Evolutionary conservation across 2,797 vertebrate species (phyloP).

Genomic region (Alcedo quadribrachys): DNA sequence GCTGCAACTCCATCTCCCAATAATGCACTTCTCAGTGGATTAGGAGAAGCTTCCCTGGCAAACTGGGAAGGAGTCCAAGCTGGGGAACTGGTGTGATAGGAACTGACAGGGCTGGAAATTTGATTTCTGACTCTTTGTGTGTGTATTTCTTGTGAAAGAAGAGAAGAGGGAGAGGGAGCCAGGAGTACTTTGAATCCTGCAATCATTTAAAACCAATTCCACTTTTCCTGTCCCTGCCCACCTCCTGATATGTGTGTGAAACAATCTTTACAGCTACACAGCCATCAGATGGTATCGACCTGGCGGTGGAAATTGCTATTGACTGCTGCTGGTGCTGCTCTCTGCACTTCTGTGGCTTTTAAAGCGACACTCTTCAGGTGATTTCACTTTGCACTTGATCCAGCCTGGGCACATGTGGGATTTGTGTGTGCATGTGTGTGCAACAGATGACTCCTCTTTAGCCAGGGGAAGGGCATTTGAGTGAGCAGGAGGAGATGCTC

Average conservation of each 20-base stretch:
- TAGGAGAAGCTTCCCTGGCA: constrained; percentile 63
- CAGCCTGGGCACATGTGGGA: neutral
- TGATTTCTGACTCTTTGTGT: constrained; percentile 70
- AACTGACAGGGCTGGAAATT: constrained; percentile 69
- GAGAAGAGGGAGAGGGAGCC: constrained; percentile 57
- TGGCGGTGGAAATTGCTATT: constrained; percentile 85
- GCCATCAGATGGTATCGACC: constrained; percentile 82
- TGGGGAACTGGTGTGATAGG: constrained; percentile 36
- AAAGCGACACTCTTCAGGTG: constrained; percentile 77
- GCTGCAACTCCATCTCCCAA: constrained; percentile 10
- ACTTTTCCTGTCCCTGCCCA: constrained; percentile 64
- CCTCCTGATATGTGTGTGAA: constrained; percentile 73
- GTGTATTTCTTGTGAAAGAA: constrained; percentile 65
- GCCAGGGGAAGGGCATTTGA: neutral
- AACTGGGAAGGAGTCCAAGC: constrained; percentile 50
- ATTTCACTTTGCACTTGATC: constrained; percentile 64
- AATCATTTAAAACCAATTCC: constrained; percentile 81
- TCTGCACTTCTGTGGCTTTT: constrained; percentile 74
- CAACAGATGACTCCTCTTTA: neutral
- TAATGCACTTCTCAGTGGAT: constrained; percentile 28
- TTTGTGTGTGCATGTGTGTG: neutral
- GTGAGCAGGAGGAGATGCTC: neutral
- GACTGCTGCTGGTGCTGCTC: constrained; percentile 78
- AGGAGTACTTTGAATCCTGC: constrained; percentile 71
- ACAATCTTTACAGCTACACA: constrained; percentile 78